phyloP scores from a whole-genome alignment of 1,140 invertebrate genomes.

The Medauroidea extradentata region DNA sequence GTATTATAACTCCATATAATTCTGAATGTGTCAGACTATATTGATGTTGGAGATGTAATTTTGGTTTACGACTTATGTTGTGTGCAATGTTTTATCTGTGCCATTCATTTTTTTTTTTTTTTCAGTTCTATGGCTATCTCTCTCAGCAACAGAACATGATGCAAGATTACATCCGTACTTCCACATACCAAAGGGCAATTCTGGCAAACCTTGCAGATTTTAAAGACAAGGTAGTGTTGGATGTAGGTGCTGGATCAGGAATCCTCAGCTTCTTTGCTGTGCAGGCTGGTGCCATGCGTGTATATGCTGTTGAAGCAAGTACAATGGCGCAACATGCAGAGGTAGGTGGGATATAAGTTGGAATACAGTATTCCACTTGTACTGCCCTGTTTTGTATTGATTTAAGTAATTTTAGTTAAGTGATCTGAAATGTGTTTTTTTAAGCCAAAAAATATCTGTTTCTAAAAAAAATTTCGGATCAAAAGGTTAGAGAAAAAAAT shows the following conservation, averaged over 20 bases:
- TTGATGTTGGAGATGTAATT: background rate
- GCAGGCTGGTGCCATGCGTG: constrained; percentile 93
- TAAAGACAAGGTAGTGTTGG: constrained; percentile 85
- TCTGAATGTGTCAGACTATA: background rate
- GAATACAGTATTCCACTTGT: no score
- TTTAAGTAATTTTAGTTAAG: no score
- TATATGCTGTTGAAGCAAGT: constrained; percentile 98
- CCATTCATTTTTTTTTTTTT: constrained; percentile 20
- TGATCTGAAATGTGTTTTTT: no score
- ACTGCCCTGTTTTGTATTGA: no score
- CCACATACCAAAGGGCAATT: constrained; percentile 97
- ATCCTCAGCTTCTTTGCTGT: constrained; percentile 98
- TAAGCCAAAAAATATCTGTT: no score
- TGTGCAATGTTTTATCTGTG: background rate
- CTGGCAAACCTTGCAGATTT: constrained; percentile 92
- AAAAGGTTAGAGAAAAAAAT: no score
- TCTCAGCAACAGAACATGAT: constrained; percentile 99
- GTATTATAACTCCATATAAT: background rate
- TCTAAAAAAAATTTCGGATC: no score
- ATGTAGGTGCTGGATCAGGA: constrained; percentile 95
- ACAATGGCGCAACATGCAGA: constrained; percentile 98
- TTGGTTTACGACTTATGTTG: background rate
- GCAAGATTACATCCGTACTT: constrained; percentile 97
- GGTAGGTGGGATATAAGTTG: no score
- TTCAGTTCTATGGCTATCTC: constrained; percentile 97